Evolutionary conservation across 2,113 vertebrate genomes (phyloP), one percentile per base, ranked within the genome.

Genomic region (Globicephala melas): DNA sequence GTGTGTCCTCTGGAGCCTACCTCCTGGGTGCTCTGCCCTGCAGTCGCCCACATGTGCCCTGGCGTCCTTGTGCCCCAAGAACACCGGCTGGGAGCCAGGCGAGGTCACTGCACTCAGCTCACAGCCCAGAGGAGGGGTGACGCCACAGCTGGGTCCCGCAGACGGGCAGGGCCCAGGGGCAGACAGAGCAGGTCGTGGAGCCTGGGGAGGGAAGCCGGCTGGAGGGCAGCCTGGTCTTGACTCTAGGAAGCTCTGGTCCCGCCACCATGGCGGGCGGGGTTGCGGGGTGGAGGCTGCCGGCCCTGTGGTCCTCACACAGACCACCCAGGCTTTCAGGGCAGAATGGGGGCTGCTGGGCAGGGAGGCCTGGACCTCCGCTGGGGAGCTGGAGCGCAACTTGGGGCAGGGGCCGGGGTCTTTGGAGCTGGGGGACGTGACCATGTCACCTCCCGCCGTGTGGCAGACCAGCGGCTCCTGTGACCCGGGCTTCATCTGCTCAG

Each of bases 1-100:
- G 9, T 33, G n/a, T 17, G 38, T 6, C 25, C 63, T 55, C 47
- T 13, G 9, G 53, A 44, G 26, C 25, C 68, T 36, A 26, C 62
- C 11, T 21, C 80, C 10, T 3, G 58, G 36, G 36, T 1, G 25
- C 26, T 20, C 60, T 63, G 28, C 28, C 17, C 36, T 47, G 38
- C 18, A 1, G 50, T 41, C 0, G 8, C 33, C 41, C 23, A 6
- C 1, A 1, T 31, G 44, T 0, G 4, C 60, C 33, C 28, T 6
- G 68, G 68, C 3, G 21, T 21, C 36, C 36, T 2, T 15, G 33
- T 4, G 33, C 41, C 38, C 38, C 2, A 0, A 14, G 23, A 15
- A 28, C 7, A 1, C 11, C 3, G n/a, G 33, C 10, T 17, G 11
- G 33, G 23, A 36, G 44, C 26, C 62, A 68, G 47, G 63, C 47